Conservation (phyloP, 2,888 invertebrate species). For the Aporophyla nigra region DNA sequence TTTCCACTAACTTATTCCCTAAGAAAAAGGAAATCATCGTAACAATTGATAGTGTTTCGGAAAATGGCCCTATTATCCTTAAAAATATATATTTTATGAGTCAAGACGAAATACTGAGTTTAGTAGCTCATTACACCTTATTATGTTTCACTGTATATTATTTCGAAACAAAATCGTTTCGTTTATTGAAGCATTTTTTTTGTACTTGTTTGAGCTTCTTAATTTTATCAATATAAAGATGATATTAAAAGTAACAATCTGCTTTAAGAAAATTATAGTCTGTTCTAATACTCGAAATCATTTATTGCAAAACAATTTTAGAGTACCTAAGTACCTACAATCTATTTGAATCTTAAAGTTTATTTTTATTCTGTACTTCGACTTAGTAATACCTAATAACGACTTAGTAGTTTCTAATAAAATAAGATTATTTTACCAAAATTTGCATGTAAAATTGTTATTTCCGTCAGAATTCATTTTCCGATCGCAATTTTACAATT, state of each 20-base stretch:
- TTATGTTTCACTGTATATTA: slow-evolving; percentile 12
- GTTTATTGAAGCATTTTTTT: slow-evolving; percentile 9
- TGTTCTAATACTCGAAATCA: no score
- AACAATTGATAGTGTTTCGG: slow-evolving; percentile 13
- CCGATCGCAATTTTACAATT: background rate
- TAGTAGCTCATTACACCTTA: slow-evolving; percentile 35
- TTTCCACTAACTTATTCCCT: background rate
- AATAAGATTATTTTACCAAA: background rate
- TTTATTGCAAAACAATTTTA: no score
- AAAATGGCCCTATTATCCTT: slow-evolving; percentile 30
- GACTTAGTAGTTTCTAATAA: no score
- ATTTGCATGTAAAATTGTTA: background rate
- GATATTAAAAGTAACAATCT: no score
- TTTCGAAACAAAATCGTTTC: slow-evolving; percentile 21
- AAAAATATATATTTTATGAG: slow-evolving; percentile 22
- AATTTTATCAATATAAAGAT: no score
- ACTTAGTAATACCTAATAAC: no score
- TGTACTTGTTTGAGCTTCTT: background rate
- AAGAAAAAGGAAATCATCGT: background rate
- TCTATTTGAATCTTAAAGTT: no score
- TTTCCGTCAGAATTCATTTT: background rate
- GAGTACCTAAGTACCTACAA: no score
- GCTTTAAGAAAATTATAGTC: no score
- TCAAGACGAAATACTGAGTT: slow-evolving; percentile 23
- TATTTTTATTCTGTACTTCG: no score